Conservation (phyloP, 2,888 invertebrate genomes). For the Sympetrum striolatum region DNA sequence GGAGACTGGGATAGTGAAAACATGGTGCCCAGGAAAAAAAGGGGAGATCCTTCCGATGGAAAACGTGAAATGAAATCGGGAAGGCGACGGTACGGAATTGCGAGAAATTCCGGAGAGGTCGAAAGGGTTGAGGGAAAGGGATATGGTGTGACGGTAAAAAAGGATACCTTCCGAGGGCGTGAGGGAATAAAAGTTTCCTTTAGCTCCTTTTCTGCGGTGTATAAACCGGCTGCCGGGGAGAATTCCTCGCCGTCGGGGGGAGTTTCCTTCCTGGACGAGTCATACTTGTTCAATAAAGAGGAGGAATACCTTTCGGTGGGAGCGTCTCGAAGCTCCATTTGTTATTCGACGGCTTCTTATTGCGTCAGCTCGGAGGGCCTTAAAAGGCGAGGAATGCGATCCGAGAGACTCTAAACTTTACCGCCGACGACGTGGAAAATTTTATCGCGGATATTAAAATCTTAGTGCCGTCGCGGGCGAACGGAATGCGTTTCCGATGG, state of each 20-base stretch:
- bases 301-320: neutral
- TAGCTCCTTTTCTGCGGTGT: neutral
- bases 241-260: neutral
- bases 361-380: neutral
- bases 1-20: neutral
- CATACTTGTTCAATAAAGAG: neutral
- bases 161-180: neutral
- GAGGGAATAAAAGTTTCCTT: neutral
- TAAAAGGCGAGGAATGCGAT: neutral
- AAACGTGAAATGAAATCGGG: slow-evolving; percentile 9
- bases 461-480: neutral
- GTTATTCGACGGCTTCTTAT: neutral
- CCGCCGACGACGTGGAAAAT: neutral
- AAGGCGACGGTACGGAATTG: neutral
- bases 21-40: neutral
- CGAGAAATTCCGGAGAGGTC: neutral
- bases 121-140: neutral
- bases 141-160: neutral
- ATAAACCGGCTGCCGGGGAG: neutral
- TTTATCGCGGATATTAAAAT: neutral
- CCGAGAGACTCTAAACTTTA: neutral
- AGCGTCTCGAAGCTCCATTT: neutral
- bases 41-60: neutral
- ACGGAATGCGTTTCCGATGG: too few species aligned
- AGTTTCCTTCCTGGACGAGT: neutral